Evolutionary conservation across 2,888 invertebrate genomes (phyloP), one percentile per base, ranked within the genome.

Genomic region (Diogma glabrata): DNA sequence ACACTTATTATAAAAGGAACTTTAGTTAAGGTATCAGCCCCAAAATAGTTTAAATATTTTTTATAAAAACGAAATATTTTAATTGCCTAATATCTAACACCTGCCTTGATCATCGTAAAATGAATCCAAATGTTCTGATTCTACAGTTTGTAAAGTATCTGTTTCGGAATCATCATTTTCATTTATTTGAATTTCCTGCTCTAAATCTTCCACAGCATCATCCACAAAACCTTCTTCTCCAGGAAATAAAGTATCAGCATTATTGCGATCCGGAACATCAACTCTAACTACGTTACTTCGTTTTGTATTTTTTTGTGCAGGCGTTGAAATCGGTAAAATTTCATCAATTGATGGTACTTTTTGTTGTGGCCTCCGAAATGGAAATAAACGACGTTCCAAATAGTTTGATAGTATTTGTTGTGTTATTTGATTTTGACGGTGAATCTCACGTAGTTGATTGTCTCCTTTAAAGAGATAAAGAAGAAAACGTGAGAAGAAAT

Each of bases 341-440:
- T 82, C 83, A 54, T 76, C 75, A 30, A 82, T 74, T 1, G 81
- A 79, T 3, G 82, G 82, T 40, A 72, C 68, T 55, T 64, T 66
- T 45, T 67, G 67, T 55, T 61, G 64, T 1, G 73, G 71, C 51
- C 67, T 70, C 40, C 77, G 68, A 57, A 74, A 72, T 4, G 83
- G 74, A 51, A 83, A 84, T 43, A 84, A 65, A 40, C 79, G 77
- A 63, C 82, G 78, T 66, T 84, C 83, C 56, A 85, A 71, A 63
- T 77, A 85, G 53, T 82, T 82, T 63, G 84, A 81, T 57, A 85
- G 74, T 58, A 85, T 84, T 72, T 84, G 82, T 69, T 82, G 78
- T 26, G 84, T 85, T 66, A 84, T 84, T 67, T 78, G 76, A 73
- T 84, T 84, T 74, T 85, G 84, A 56, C 84, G 72, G 60, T 79